These are phyloP conservation scores for Sitobion miscanthi DNA, from an alignment of 1,140 invertebrate species.

Conservation along the genomic window DNA sequence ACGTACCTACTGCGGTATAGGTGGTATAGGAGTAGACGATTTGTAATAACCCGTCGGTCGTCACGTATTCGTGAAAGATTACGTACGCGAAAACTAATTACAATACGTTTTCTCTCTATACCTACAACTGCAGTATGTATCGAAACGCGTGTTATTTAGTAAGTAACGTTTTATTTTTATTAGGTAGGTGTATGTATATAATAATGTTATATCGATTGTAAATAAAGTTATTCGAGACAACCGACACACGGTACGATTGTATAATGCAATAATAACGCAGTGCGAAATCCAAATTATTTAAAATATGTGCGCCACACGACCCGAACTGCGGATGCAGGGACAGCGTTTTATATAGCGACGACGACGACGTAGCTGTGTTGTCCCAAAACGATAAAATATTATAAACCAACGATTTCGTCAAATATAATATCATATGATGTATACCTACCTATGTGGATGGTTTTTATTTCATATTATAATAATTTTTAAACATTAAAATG, in stretches of 20 bases:
- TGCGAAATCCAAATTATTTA: constrained; percentile 2
- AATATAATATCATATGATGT: background rate
- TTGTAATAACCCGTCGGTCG: constrained; percentile 5
- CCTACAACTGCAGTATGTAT: background rate
- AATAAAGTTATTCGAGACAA: constrained; percentile 3
- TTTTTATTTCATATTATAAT: no score
- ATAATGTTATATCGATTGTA: background rate
- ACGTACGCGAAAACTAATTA: constrained; percentile 3
- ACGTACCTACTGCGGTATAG: background rate
- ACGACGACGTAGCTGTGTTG: background rate
- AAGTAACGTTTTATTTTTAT: background rate
- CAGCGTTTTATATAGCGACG: background rate
- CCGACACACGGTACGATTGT: background rate
- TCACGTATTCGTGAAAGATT: constrained; percentile 13
- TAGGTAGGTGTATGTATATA: background rate
- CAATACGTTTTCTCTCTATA: background rate
- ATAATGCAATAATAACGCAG: background rate
- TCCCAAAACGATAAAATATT: background rate
- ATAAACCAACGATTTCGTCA: background rate
- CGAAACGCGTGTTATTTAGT: background rate
- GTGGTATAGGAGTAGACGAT: background rate
- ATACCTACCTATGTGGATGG: no score
- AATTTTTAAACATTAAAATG: no score
- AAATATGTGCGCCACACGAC: background rate
- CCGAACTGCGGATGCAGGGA: no score